Percentiles rank a stretch among this genome's conserved stretches.
phyloP scores from a whole-genome alignment of 2,113 vertebrate species.

The Colius striatus region DNA sequence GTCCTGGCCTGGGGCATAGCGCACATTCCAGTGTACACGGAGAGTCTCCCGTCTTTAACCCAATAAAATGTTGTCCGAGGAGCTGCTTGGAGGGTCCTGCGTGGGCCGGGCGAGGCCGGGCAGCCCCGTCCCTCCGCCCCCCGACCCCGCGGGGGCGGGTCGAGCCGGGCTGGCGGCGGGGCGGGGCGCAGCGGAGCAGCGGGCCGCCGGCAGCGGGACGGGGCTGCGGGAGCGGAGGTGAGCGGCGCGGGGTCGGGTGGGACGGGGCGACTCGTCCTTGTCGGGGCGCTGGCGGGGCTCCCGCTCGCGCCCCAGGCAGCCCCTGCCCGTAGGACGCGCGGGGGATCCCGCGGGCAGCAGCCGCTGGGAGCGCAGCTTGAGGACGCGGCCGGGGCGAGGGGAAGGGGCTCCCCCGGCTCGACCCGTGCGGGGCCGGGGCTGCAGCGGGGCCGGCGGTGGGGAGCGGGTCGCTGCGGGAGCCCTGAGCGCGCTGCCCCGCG shows the following conservation, averaged over 20 bases:
- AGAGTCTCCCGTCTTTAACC: constrained; percentile 83
- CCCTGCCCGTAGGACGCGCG: neutral
- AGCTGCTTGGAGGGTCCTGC: neutral
- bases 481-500: no score
- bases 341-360: no score
- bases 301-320: accelerated
- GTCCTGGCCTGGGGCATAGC: constrained; percentile 81
- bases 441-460: no score
- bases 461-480: no score
- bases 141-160: neutral
- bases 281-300: accelerated
- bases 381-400: no score
- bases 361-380: no score
- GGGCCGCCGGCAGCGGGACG: neutral
- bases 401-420: neutral
- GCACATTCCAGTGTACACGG: constrained; percentile 91
- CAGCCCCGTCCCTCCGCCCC: neutral
- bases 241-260: neutral
- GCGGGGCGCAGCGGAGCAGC: neutral
- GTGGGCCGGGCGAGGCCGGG: neutral
- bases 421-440: no score
- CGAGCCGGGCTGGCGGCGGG: neutral
- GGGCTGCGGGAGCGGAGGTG: neutral
- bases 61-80: constrained; percentile 90
- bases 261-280: no score